These are phyloP conservation scores for Sicus ferrugineus DNA, from an alignment of 2,888 invertebrate species.

Conservation along the genomic window DNA sequence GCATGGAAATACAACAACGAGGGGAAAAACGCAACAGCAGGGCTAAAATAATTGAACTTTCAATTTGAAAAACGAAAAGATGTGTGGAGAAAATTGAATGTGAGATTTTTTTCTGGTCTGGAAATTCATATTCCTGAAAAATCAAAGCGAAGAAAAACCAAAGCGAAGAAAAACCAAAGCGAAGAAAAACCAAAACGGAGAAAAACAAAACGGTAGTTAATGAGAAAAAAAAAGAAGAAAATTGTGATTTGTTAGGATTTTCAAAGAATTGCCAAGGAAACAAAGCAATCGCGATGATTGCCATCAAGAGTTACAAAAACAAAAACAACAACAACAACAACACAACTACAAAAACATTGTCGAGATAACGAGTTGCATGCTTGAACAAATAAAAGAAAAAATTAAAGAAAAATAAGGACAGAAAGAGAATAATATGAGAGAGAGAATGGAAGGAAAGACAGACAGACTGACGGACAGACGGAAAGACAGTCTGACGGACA, in stretches of 20 bases:
- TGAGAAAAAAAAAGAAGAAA: neutral
- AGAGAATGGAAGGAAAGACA: neutral
- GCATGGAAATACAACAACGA: too few species aligned
- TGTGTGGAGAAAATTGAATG: neutral
- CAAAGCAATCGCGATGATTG: constrained; percentile 10
- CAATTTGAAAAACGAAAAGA: neutral
- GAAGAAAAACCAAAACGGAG: neutral
- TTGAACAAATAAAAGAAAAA: neutral
- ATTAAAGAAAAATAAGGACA: neutral
- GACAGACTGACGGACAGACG: neutral
- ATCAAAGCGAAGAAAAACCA: neutral
- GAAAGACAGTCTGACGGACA: neutral
- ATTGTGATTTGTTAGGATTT: neutral
- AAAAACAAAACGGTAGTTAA: neutral
- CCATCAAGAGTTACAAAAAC: neutral
- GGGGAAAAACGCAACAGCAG: neutral
- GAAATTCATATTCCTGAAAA: neutral
- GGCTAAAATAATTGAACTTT: constrained; percentile 13
- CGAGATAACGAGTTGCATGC: neutral
- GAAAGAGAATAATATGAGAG: neutral
- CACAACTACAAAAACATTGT: neutral
- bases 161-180: neutral
- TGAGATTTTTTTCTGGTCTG: neutral
- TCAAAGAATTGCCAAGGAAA: neutral
- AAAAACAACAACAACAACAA: constrained; percentile 2